Percentiles rank a stretch among this genome's conserved stretches.
These are phyloP conservation scores for Mechanitis messenoides DNA, from an alignment of 2,888 invertebrate genomes.

Conservation along the genomic window DNA sequence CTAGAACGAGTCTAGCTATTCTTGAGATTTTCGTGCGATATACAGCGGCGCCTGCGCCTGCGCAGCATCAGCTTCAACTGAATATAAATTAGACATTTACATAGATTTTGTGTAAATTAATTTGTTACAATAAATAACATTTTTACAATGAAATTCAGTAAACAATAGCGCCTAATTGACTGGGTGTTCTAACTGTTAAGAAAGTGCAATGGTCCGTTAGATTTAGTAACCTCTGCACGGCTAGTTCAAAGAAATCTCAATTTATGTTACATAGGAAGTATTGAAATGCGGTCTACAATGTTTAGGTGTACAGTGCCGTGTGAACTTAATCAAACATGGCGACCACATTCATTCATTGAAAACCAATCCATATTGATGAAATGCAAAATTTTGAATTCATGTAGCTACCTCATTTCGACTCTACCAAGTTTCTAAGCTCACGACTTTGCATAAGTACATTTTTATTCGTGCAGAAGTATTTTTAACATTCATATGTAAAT, in stretches of 20 bases:
- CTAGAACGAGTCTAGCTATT: conserved; percentile 48
- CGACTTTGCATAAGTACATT: conserved; percentile 72
- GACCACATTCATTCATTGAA: conserved; percentile 76
- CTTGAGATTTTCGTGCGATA: conserved; percentile 50
- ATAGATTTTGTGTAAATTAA: neutral
- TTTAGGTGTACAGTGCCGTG: conserved; percentile 65
- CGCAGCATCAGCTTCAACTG: conserved; percentile 4
- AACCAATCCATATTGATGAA: conserved; percentile 76
- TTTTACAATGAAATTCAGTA: conserved; percentile 3
- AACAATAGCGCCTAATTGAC: conserved; percentile 24
- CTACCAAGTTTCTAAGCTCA: conserved; percentile 68
- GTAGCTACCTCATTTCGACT: conserved; percentile 67
- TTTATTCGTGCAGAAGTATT: conserved; percentile 63
- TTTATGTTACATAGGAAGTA: conserved; percentile 75
- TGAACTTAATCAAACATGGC: conserved; percentile 75
- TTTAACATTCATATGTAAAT: conserved; percentile 34
- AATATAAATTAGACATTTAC: conserved; percentile 1
- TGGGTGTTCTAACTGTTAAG: conserved; percentile 21
- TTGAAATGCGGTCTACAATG: conserved; percentile 74
- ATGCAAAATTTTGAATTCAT: conserved; percentile 75
- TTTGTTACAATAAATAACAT: neutral
- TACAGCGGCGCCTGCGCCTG: conserved; percentile 23
- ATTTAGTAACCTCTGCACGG: conserved; percentile 69
- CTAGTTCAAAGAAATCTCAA: conserved; percentile 71
- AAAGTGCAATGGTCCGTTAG: conserved; percentile 61